Conservation (phyloP, 30 jellyfish, hydroid and myxozoan species). For the Turritopsis dohrnii region DNA sequence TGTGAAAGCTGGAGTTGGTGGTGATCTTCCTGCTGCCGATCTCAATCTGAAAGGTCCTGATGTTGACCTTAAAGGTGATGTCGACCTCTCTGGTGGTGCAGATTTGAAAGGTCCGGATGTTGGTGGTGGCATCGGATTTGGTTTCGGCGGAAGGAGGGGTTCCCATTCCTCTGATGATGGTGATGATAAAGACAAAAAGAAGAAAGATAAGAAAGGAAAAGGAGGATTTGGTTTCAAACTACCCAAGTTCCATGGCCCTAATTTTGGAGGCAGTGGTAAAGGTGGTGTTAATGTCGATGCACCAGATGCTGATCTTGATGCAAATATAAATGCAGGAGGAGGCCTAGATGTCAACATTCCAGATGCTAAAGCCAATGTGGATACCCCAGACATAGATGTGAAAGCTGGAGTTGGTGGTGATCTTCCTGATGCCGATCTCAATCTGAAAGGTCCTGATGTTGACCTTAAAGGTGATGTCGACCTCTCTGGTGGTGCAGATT, state of each 20-base stretch:
- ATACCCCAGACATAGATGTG: constrained; percentile 30
- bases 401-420: constrained; percentile 10
- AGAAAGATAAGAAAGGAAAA: background rate
- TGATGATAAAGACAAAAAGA: constrained; percentile 24
- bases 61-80: constrained; percentile 18
- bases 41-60: constrained; percentile 11
- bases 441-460: constrained; percentile 18
- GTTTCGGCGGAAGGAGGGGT: constrained; percentile 14
- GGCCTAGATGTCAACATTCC: constrained; percentile 29
- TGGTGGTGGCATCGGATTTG: constrained; percentile 25
- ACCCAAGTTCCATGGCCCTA: constrained; percentile 19
- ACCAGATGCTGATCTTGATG: constrained; percentile 41
- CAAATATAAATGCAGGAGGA: constrained; percentile 6
- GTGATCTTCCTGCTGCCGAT: constrained; percentile 12
- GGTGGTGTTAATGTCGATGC: constrained; percentile 21
- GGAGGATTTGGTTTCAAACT: constrained; percentile 35
- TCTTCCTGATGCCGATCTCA: constrained; percentile 20
- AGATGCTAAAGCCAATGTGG: constrained; percentile 8
- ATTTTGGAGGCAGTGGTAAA: constrained; percentile 33
- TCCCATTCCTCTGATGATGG: constrained; percentile 10
- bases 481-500: constrained; percentile 16
- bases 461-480: constrained; percentile 24
- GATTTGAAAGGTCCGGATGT: constrained; percentile 23
- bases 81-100: constrained; percentile 2
- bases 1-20: constrained; percentile 10